Evolutionary conservation across 92 coral and sea anemone species (phyloP).

Genomic region (Parazoanthus atlanticus): DNA sequence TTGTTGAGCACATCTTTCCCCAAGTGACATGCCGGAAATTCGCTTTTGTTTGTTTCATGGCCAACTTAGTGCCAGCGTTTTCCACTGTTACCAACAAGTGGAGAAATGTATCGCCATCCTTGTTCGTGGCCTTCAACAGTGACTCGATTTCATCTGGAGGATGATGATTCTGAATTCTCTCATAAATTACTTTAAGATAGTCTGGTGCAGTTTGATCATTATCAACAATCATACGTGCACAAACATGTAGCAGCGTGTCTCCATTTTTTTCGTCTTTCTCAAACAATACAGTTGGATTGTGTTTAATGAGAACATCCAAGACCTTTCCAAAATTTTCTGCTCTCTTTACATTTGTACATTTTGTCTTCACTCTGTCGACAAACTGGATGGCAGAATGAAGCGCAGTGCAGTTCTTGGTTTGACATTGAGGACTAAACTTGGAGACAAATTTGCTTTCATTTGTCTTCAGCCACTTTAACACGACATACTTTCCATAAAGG

Average conservation of each 20-base stretch:
- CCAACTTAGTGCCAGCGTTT: not conserved
- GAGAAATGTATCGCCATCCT: not conserved
- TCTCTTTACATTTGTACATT: not conserved
- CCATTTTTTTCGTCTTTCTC: not conserved
- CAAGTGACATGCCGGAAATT: not conserved
- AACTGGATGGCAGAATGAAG: slow-evolving; percentile 1
- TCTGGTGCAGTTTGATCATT: not conserved
- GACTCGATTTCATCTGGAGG: not conserved
- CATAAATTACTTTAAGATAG: not conserved
- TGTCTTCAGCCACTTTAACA: slow-evolving; percentile 1
- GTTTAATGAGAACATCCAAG: not conserved
- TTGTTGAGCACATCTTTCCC: not conserved
- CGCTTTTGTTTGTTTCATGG: not conserved
- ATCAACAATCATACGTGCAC: not conserved
- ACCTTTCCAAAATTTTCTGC: slow-evolving; percentile 1
- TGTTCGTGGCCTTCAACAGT: not conserved
- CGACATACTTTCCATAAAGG: not conserved
- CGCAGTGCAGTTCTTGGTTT: not conserved
- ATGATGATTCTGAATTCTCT: not conserved
- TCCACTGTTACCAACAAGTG: not conserved
- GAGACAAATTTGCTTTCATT: not conserved
- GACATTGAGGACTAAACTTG: not conserved
- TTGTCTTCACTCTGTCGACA: not conserved
- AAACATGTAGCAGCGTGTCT: not conserved
- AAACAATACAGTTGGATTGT: not conserved